phyloP scores from a whole-genome alignment of 2,113 vertebrate genomes.

The Thunnus thynnus region DNA sequence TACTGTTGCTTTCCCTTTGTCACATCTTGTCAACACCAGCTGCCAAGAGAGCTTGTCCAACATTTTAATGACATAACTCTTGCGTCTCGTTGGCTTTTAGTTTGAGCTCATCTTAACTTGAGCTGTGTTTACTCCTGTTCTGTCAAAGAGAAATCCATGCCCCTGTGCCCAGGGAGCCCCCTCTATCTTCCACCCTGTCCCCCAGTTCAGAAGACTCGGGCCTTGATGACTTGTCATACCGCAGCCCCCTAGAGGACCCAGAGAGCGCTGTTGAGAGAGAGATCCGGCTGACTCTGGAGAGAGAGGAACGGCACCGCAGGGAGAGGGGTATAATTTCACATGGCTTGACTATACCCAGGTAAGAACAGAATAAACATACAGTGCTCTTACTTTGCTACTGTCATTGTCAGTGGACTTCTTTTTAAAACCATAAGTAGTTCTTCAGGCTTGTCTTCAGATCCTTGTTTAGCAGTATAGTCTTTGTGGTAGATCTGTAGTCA shows the following conservation, averaged over 20 bases:
- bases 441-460: too few relatives aligned
- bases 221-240: constrained; percentile 69
- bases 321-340: constrained; percentile 71
- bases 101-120: not conserved
- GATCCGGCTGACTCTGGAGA: constrained; percentile 80
- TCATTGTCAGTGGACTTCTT: not conserved
- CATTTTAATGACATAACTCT: not conserved
- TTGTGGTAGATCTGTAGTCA: too few relatives aligned
- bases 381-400: too few relatives aligned
- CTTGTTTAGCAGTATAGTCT: too few relatives aligned
- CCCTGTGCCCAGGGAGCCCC: constrained; percentile 47
- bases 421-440: too few relatives aligned
- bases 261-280: constrained; percentile 82
- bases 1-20: not conserved
- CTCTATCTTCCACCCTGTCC: constrained; percentile 71
- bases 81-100: not conserved
- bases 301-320: constrained; percentile 77
- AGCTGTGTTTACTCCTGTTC: constrained; percentile 12
- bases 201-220: constrained; percentile 80
- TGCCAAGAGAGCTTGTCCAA: too few relatives aligned
- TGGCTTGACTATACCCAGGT: constrained; percentile 64
- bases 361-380: not conserved
- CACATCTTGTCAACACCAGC: not conserved
- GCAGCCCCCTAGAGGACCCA: constrained; percentile 67
- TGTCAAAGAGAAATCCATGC: constrained; percentile 58